A percentile compares a stretch with the other conserved stretches of the same genome.
Evolutionary conservation across 2,888 invertebrate species (phyloP).

Genomic region (Philereme vetulata): DNA sequence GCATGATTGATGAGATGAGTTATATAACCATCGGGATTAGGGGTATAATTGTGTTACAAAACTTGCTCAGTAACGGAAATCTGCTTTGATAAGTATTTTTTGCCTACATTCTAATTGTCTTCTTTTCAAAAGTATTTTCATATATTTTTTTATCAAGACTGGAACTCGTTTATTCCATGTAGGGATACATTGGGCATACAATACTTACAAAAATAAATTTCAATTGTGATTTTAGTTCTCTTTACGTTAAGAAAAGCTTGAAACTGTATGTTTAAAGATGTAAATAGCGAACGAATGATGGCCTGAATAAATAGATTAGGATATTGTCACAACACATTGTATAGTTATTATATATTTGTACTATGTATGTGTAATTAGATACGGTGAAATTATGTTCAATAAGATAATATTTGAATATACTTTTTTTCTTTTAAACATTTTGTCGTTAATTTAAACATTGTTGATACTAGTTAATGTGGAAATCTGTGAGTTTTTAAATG

Average conservation of each 20-base stretch:
- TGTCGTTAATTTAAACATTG: conserved; percentile 31
- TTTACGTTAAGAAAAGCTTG: conserved; percentile 49
- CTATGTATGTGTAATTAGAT: conserved; percentile 65
- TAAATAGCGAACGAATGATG: conserved; percentile 75
- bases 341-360: conserved; percentile 64
- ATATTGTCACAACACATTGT: conserved; percentile 60
- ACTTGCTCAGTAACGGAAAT: no score
- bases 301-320: conserved; percentile 60
- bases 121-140: no score
- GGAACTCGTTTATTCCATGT: conserved; percentile 21
- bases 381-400: conserved; percentile 69
- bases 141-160: conserved; percentile 17
- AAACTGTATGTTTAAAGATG: conserved; percentile 51
- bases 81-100: no score
- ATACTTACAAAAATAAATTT: conserved; percentile 55
- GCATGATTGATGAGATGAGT: no score
- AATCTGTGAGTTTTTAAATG: conserved; percentile 29
- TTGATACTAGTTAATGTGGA: conserved; percentile 18
- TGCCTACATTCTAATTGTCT: no score
- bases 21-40: no score
- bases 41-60: no score
- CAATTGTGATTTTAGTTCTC: conserved; percentile 44
- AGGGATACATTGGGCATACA: conserved; percentile 60
- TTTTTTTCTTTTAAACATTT: conserved; percentile 51
- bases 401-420: conserved; percentile 57